These are phyloP conservation scores for Meloidogyne floridensis DNA, from an alignment of 1,140 invertebrate genomes.

Conservation along the genomic window DNA sequence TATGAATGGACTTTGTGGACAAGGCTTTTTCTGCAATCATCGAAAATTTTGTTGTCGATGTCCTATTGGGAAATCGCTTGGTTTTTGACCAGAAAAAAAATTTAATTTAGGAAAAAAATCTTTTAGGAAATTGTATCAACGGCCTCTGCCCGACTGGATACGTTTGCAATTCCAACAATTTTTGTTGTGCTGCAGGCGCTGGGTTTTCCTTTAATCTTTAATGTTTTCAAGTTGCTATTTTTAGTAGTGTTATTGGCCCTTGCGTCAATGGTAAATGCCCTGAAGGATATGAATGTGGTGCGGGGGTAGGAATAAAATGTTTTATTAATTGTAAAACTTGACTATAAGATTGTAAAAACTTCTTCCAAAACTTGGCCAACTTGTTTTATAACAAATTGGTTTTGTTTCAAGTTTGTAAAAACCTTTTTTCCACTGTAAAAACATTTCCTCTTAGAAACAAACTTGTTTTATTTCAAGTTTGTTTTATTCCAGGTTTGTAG, in stretches of 20 bases:
- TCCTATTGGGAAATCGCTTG: conserved; percentile 36
- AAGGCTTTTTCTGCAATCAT: conserved; percentile 45
- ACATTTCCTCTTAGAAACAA: too few species aligned
- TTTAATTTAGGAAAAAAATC: background rate
- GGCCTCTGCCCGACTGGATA: conserved; percentile 41
- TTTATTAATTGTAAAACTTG: too few species aligned
- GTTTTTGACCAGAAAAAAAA: conserved; percentile 6
- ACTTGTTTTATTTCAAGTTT: too few species aligned
- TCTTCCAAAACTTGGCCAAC: too few species aligned
- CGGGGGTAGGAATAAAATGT: background rate
- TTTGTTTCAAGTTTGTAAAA: too few species aligned
- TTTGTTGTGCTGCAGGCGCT: conserved; percentile 25
- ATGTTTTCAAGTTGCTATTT: background rate
- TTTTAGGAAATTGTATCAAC: conserved; percentile 41
- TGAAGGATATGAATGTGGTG: conserved; percentile 22
- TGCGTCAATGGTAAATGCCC: conserved; percentile 24
- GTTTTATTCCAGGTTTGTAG: too few species aligned
- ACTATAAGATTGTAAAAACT: too few species aligned
- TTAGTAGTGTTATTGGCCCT: conserved; percentile 19
- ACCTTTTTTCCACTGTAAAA: too few species aligned
- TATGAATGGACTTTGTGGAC: conserved; percentile 50
- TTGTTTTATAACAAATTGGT: too few species aligned
- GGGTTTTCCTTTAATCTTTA: background rate
- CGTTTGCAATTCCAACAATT: conserved; percentile 30
- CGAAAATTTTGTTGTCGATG: conserved; percentile 50